Percentiles rank a stretch among this genome's conserved stretches.
Evolutionary conservation across 2,888 invertebrate genomes (phyloP).

Genomic region (Nemoura dubitans): DNA sequence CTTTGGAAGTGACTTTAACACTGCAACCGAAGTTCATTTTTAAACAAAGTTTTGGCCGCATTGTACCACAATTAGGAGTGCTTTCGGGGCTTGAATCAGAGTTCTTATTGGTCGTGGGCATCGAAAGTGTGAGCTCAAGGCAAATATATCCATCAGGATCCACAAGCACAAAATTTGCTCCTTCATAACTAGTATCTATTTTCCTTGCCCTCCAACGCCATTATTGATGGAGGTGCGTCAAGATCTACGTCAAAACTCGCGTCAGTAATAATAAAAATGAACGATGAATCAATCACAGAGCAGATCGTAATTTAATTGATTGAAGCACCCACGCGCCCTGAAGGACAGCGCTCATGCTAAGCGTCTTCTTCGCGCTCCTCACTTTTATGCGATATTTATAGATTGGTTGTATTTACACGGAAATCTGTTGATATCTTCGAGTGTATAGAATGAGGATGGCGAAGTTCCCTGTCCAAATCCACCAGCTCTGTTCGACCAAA

Average conservation of each 20-base stretch:
- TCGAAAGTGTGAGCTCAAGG: too few relatives aligned
- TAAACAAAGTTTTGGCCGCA: too few relatives aligned
- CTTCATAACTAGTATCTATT: too few relatives aligned
- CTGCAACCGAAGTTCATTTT: too few relatives aligned
- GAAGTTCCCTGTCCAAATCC: neutral
- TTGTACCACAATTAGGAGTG: too few relatives aligned
- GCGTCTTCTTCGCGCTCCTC: neutral
- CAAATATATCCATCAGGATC: too few relatives aligned
- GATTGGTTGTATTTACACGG: conserved; percentile 2
- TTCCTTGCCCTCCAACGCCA: too few relatives aligned
- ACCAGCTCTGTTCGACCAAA: conserved; percentile 3
- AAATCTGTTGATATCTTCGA: neutral
- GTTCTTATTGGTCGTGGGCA: too few relatives aligned
- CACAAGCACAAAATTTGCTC: too few relatives aligned
- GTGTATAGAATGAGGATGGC: neutral
- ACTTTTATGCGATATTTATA: neutral
- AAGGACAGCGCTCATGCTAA: neutral
- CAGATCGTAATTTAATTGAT: neutral
- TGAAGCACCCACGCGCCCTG: neutral
- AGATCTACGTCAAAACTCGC: neutral
- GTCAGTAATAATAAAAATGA: neutral
- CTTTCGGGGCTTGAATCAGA: too few relatives aligned
- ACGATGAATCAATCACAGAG: neutral
- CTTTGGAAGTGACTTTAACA: too few relatives aligned
- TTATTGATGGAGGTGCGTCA: neutral